phyloP scores from a whole-genome alignment of 2,113 vertebrate genomes.

The Ellobius talpinus region DNA sequence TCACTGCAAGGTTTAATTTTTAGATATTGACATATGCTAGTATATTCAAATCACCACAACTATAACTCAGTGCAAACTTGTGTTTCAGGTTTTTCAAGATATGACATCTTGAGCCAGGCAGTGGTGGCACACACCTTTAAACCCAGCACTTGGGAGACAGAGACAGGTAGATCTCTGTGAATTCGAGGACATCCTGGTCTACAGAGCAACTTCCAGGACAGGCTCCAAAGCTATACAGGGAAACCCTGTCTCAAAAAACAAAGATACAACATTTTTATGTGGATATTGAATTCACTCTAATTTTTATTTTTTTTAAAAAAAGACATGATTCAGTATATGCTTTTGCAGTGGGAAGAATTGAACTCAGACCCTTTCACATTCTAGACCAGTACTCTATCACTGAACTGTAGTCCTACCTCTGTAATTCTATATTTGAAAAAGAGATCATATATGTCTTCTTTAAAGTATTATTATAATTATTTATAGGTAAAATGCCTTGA shows the following conservation, averaged over 20 bases:
- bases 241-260: no score
- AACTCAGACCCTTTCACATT: not conserved
- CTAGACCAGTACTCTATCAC: not conserved
- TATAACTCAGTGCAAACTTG: not conserved
- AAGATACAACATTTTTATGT: not conserved
- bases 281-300: not conserved
- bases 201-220: no score
- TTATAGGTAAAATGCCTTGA: not conserved
- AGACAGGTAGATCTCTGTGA: no score
- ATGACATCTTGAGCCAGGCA: not conserved
- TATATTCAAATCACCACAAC: not conserved
- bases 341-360: not conserved
- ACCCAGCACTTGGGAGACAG: no score
- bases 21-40: not conserved
- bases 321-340: not conserved
- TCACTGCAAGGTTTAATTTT: not conserved
- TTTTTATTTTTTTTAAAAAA: not conserved
- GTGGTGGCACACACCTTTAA: no score
- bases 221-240: no score
- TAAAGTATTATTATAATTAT: not conserved
- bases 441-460: not conserved
- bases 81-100: not conserved
- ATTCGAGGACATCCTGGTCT: no score
- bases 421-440: not conserved
- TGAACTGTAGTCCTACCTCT: not conserved